Base-by-base conservation (phyloP, 1,140 invertebrate genomes). In the Oryctes rhinoceros region DNA sequence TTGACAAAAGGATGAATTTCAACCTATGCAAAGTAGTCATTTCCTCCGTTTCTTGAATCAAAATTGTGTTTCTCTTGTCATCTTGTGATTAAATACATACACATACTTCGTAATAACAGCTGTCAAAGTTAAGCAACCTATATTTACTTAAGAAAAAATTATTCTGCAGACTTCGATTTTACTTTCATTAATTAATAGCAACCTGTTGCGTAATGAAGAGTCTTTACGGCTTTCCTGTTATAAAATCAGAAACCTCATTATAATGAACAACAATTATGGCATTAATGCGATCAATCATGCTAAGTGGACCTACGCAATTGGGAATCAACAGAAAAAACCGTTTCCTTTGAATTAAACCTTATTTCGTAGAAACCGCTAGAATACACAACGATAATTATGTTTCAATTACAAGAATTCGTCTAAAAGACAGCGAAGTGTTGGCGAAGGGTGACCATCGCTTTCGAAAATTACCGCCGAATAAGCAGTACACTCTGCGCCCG, bases 401-500 rank as follows among this genome's bases (percentile, higher is more conserved):
- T 59, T 59, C 53, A 59, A 59, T 59, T 59, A 59, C 53, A 4
- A 59, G 53, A n/a, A 59, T n/a, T 5, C 15, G 10, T 59, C 53
- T 10, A n/a, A 59, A 59, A 59, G 53, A n/a, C 53, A 18, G 18
- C 53, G 53, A 59, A 49, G 3, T 59, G 53, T 5, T n/a, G 15
- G 53, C 15, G 15, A 39, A 5, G 18, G 7, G 7, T 11, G 18
- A 59, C 53, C 53, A 59, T n/a, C 53, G 15, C 53, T 59, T 59
- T 59, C 53, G 15, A 59, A 59, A 59, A 59, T 59, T 59, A 59
- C 53, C 53, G 53, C 53, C 53, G 18, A 59, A 59, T 59, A 59
- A 18, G 53, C 11, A 59, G 18, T n/a, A 59, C 53, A 59, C 15
- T 59, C 53, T 4, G 53, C 53, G 53, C 53, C 53, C 53, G 53